These are phyloP conservation scores for Anhinga anhinga DNA, from an alignment of 2,113 vertebrate species.

Conservation along the genomic window DNA sequence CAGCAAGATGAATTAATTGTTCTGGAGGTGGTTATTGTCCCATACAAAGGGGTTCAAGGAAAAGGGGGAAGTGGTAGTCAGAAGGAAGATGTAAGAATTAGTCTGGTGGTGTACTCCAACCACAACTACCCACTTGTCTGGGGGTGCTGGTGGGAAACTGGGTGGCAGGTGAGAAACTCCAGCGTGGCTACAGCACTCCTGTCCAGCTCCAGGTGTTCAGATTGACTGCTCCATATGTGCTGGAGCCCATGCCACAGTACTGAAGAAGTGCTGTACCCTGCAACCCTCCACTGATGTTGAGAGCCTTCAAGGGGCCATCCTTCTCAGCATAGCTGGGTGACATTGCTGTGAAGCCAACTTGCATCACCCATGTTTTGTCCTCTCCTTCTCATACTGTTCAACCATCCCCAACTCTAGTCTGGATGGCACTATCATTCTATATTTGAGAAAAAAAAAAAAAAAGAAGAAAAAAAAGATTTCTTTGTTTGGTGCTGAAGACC, in stretches of 20 bases:
- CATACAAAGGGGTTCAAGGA: neutral
- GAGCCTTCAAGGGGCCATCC: neutral
- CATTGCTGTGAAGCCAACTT: neutral
- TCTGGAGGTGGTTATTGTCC: neutral
- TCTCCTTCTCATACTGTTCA: neutral
- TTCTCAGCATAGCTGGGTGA: neutral
- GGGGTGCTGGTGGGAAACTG: neutral
- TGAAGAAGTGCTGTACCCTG: neutral
- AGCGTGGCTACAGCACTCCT: neutral
- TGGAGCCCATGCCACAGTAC: neutral
- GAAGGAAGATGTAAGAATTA: neutral
- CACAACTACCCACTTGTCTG: neutral
- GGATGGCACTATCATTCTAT: neutral
- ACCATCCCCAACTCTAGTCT: neutral
- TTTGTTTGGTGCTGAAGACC: neutral
- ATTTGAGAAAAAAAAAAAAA: neutral
- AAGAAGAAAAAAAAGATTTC: neutral
- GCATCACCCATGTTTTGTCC: rapidly evolving
- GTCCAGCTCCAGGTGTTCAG: neutral
- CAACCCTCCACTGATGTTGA: rapidly evolving
- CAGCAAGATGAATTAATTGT: neutral
- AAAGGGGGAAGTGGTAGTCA: neutral
- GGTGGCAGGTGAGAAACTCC: neutral
- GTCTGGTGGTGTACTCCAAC: neutral
- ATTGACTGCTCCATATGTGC: neutral